These are phyloP conservation scores for Gari tellinella DNA, from an alignment of 2,888 invertebrate genomes.

Conservation along the genomic window DNA sequence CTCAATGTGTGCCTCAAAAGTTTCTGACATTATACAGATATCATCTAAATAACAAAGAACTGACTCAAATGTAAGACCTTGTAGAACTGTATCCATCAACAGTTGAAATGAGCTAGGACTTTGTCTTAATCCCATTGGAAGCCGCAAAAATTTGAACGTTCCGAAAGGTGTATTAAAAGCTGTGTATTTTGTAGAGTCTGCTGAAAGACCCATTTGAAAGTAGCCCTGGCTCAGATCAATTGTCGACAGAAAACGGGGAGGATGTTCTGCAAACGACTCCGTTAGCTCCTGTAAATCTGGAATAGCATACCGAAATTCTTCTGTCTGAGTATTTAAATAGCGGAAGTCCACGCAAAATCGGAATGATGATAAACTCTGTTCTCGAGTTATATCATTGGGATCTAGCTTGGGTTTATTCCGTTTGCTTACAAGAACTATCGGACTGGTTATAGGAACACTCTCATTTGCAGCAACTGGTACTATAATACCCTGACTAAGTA, in stretches of 20 bases:
- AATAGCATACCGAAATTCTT: conserved; percentile 30
- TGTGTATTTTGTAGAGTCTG: conserved; percentile 32
- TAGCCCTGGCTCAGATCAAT: conserved; percentile 50
- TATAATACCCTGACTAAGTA: conserved; percentile 45
- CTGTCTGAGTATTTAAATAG: conserved; percentile 47
- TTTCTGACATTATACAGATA: too few species aligned
- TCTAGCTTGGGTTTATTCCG: conserved; percentile 27
- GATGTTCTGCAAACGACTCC: conserved; percentile 50
- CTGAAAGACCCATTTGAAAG: conserved; percentile 38
- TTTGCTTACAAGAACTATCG: conserved; percentile 39
- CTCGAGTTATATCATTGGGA: conserved; percentile 19
- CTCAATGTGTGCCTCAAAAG: conserved; percentile 44
- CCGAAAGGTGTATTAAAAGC: conserved; percentile 52
- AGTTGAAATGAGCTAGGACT: conserved; percentile 53
- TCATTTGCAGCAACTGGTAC: conserved; percentile 35
- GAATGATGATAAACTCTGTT: conserved; percentile 39
- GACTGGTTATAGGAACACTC: conserved; percentile 41
- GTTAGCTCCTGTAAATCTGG: conserved; percentile 45
- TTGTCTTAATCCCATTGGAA: conserved; percentile 42
- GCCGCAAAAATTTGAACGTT: conserved; percentile 49
- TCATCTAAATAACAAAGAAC: conserved; percentile 57
- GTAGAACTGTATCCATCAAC: conserved; percentile 56
- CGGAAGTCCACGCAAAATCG: conserved; percentile 51
- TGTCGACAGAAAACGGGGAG: conserved; percentile 45
- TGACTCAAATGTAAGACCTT: too few species aligned